Evolutionary conservation across 2,113 vertebrate species (phyloP).

Genomic region (Triplophysa tibetana): DNA sequence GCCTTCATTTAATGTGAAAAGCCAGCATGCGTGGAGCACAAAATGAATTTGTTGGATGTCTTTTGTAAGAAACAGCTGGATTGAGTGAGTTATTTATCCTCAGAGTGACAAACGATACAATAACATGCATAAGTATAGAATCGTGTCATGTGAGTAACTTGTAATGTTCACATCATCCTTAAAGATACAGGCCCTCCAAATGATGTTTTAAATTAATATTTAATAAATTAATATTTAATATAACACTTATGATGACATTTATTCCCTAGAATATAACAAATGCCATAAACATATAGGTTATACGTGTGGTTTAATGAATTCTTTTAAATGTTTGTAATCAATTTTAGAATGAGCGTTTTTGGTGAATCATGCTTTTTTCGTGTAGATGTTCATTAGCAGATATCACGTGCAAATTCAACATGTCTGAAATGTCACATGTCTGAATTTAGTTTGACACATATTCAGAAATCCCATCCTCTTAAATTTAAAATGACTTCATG

Average conservation of each 20-base stretch:
- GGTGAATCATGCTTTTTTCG: no score
- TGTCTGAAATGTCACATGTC: no score
- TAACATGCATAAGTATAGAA: constrained; percentile 10
- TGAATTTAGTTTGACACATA: background rate
- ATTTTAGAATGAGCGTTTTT: no score
- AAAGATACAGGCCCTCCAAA: background rate
- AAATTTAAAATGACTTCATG: background rate
- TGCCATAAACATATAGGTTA: background rate
- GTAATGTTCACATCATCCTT: background rate
- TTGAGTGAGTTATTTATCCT: background rate
- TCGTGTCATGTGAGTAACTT: background rate
- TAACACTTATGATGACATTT: background rate
- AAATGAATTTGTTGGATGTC: background rate
- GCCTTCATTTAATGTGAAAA: constrained; percentile 12
- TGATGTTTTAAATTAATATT: no score
- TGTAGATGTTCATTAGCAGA: no score
- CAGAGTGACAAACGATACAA: background rate
- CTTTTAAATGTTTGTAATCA: no score
- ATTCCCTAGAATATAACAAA: background rate
- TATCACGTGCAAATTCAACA: no score
- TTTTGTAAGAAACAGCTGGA: constrained; percentile 1
- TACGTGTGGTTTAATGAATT: no score
- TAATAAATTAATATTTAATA: no score
- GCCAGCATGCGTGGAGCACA: constrained; percentile 7
- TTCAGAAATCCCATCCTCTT: background rate